Evolutionary conservation across 2,113 vertebrate species (phyloP), one percentile per base, ranked within the genome.

Genomic region (Indicator maculatus): DNA sequence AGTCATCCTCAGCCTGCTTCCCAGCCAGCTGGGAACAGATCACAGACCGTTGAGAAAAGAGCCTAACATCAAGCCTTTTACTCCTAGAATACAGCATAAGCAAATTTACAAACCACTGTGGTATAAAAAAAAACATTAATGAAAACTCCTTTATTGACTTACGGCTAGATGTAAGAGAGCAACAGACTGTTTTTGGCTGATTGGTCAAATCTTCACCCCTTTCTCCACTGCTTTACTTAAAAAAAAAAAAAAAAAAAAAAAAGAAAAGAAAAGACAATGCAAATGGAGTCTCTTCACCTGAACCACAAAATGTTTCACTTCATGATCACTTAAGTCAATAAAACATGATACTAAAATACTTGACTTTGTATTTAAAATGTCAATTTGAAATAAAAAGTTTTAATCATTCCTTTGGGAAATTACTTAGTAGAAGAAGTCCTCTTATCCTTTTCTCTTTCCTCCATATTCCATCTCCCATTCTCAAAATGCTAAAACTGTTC

Each of bases 131-230:
- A 83, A n/a, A 31, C 1, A n/a, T 39, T 38, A 82, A 20, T 45
- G 7, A 55, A 33, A 87, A 60, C 1, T 1, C 3, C 60, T 72
- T 83, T 67, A 41, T 36, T 59, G 16, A 58, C 18, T n/a, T 36
- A 36, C 20, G 16, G 10, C 2, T 47, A 74, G 21, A 38, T 1
- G 0, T 44, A 5, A 88, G 26, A 0, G 3, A 81, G 5, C 8
- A 52, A 52, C 5, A 74, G 24, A 63, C 24, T 2, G 33, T 60
- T 72, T 90, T 65, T 74, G n/a, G 2, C 18, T 63, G 30, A 4
- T 28, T 63, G 21, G 13, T 71, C 30, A 88, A 70, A 61, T 53
- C 7, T 10, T 10, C 11, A 56, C 1, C 3, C 4, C 20, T 45
- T 3, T 41, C 11, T 5, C 11, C 1, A 52, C 47, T 50, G 47